Evolutionary conservation across 2,797 vertebrate genomes (phyloP).

Genomic region (Paguma larvata): DNA sequence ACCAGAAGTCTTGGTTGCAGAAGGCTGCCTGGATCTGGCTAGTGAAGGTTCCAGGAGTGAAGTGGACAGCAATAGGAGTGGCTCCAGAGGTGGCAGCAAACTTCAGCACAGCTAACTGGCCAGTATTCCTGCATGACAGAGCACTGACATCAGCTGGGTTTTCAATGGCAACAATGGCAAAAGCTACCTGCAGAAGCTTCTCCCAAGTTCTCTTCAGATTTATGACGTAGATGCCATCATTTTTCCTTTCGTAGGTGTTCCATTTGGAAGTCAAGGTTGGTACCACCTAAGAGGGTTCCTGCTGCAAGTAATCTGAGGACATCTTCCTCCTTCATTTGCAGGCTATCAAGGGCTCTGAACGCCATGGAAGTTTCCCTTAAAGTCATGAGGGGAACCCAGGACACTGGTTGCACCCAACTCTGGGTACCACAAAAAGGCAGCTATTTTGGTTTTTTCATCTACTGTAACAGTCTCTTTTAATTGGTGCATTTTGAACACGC

Average conservation of each 20-base stretch:
- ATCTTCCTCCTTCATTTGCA: background rate
- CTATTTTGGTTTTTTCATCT: background rate
- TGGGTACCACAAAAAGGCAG: background rate
- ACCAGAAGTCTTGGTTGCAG: background rate
- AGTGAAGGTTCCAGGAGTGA: background rate
- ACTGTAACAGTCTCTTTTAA: slow-evolving; percentile 11
- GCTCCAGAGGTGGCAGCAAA: background rate
- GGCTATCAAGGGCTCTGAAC: background rate
- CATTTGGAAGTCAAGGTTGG: background rate
- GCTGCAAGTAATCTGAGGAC: background rate
- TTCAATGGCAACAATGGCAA: background rate
- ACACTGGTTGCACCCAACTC: background rate
- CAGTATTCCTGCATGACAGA: background rate
- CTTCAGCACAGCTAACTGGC: background rate
- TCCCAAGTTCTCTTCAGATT: background rate
- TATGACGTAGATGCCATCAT: background rate
- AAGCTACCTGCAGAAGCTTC: background rate
- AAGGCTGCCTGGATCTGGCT: background rate
- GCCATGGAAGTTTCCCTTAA: background rate
- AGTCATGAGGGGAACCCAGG: background rate
- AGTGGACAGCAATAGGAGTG: background rate
- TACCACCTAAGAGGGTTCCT: background rate
- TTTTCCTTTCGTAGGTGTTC: background rate
- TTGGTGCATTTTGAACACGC: slow-evolving; percentile 18
- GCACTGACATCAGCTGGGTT: background rate